These are phyloP conservation scores for Noctua janthe DNA, from an alignment of 2,888 invertebrate genomes.

Conservation along the genomic window DNA sequence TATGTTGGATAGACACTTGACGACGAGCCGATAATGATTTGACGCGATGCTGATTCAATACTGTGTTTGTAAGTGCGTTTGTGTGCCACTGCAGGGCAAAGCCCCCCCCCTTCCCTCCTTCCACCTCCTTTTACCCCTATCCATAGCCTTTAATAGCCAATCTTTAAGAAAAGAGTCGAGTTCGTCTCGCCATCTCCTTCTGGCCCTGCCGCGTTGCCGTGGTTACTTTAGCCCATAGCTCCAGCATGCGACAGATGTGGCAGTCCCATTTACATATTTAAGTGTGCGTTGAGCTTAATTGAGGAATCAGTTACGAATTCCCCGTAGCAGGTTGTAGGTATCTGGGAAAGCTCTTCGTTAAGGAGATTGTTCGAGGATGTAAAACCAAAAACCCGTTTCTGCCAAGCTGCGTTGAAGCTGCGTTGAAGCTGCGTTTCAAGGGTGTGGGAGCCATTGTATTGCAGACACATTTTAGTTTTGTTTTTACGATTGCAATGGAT, in stretches of 20 bases:
- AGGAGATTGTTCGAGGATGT: not conserved
- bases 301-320: conserved; percentile 3
- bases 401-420: not conserved
- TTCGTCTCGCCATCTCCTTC: no score
- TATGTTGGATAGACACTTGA: not conserved
- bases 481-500: not conserved
- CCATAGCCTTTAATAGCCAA: no score
- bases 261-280: not conserved
- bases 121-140: no score
- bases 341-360: not conserved
- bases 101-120: no score
- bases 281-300: not conserved
- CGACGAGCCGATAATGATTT: not conserved
- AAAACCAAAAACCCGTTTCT: not conserved
- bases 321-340: not conserved
- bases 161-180: no score
- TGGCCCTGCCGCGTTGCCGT: no score
- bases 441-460: not conserved
- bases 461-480: not conserved
- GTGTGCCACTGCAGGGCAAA: no score
- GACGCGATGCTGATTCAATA: no score
- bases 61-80: no score
- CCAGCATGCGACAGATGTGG: no score
- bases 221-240: no score
- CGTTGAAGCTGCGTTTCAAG: not conserved